Conservation (phyloP, 2,113 vertebrate genomes). For the Haemorhous mexicanus region DNA sequence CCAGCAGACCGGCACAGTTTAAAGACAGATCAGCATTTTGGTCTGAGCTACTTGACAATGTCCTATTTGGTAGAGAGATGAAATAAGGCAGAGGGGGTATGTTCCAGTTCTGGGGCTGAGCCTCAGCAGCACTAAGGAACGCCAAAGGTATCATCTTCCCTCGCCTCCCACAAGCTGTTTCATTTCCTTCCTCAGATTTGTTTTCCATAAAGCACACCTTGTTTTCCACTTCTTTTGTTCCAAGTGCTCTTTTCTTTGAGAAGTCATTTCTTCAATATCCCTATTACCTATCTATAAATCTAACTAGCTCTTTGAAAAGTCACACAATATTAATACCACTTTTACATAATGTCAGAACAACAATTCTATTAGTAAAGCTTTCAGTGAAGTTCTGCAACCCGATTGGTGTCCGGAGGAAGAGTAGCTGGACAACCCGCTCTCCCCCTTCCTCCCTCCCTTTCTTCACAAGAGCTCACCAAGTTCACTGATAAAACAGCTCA, state of each 20-base stretch:
- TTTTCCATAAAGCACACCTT: slow-evolving; percentile 54
- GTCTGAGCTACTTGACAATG: slow-evolving; percentile 61
- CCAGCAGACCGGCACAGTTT: slow-evolving; percentile 43
- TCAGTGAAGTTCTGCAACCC: slow-evolving; percentile 67
- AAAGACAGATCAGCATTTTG: slow-evolving; percentile 49
- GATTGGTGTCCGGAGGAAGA: slow-evolving; percentile 32
- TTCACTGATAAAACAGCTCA: slow-evolving; percentile 48
- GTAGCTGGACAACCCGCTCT: slow-evolving; percentile 30
- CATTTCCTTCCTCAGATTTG: slow-evolving; percentile 64
- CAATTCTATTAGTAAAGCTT: slow-evolving; percentile 73
- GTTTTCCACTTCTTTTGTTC: slow-evolving; percentile 67
- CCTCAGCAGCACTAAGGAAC: slow-evolving; percentile 58
- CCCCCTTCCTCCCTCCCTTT: slow-evolving; percentile 42
- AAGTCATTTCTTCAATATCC: slow-evolving; percentile 71
- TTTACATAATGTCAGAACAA: slow-evolving; percentile 71
- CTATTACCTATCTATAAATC: slow-evolving; percentile 69
- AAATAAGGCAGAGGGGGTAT: slow-evolving; percentile 67
- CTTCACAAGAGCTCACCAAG: slow-evolving; percentile 36
- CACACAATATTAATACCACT: slow-evolving; percentile 74
- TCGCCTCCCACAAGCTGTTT: slow-evolving; percentile 47
- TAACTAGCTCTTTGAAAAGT: slow-evolving; percentile 70
- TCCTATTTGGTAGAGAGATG: slow-evolving; percentile 58
- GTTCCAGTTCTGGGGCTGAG: slow-evolving; percentile 62
- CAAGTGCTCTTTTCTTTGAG: slow-evolving; percentile 74
- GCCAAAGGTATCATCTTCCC: neutral